phyloP scores from a whole-genome alignment of 2,888 invertebrate genomes.

The Sinodicranocentrus sp. region DNA sequence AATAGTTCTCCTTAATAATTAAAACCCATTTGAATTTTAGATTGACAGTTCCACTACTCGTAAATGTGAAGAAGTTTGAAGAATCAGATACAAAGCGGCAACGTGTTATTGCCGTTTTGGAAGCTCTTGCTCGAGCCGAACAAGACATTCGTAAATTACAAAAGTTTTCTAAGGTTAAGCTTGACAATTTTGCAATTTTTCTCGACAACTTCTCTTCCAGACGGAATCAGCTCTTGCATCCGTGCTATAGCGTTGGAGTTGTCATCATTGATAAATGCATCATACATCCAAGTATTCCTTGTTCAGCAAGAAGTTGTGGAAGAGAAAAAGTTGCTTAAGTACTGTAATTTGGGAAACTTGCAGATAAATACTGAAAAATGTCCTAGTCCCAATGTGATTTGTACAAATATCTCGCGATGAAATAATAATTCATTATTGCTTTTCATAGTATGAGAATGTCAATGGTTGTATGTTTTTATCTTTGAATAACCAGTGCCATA shows the following conservation, averaged over 20 bases:
- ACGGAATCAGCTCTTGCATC: constrained; percentile 29
- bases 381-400: constrained; percentile 18
- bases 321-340: constrained; percentile 49
- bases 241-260: constrained; percentile 29
- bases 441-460: background rate
- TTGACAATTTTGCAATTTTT: too few species aligned
- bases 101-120: constrained; percentile 23
- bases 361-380: background rate
- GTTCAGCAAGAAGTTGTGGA: constrained; percentile 48
- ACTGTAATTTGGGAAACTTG: constrained; percentile 26
- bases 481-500: constrained; percentile 24
- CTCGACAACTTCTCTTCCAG: too few species aligned
- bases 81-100: constrained; percentile 17
- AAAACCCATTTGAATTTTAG: background rate
- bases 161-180: background rate
- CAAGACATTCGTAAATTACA: constrained; percentile 45
- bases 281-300: constrained; percentile 34
- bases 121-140: constrained; percentile 29
- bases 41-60: constrained; percentile 41
- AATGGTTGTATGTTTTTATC: background rate
- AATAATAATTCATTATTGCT: background rate
- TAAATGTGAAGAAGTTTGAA: constrained; percentile 31
- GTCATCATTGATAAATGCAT: background rate
- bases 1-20: background rate
- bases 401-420: background rate